Base-by-base conservation (phyloP, 2,888 invertebrate genomes). In the Clostera curtula region DNA sequence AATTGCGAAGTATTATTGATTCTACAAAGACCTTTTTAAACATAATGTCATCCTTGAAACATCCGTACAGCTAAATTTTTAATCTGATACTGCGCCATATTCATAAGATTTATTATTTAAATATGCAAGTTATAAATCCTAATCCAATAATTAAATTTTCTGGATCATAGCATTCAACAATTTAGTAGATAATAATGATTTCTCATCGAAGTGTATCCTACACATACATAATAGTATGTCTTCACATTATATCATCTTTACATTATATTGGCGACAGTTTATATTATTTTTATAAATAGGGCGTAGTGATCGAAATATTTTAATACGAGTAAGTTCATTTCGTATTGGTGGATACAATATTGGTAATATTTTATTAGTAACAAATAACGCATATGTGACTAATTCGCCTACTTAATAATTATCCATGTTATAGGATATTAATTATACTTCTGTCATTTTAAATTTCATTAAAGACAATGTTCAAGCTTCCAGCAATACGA, bases 401-500 rank as follows among this genome's bases (percentile, higher is more conserved):
- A n/a, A n/a, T n/a, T n/a, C n/a, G n/a, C n/a, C n/a, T n/a, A n/a
- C n/a, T n/a, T n/a, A n/a, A n/a, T n/a, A n/a, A n/a, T n/a, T n/a
- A n/a, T n/a, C n/a, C n/a, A n/a, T n/a, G n/a, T n/a, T n/a, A n/a
- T n/a, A n/a, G n/a, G n/a, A n/a, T n/a, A n/a, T n/a, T n/a, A n/a
- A n/a, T n/a, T n/a, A n/a, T n/a, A n/a, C n/a, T n/a, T n/a, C n/a
- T n/a, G n/a, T n/a, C n/a, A n/a, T n/a, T 34, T 31, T 40, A 38
- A 35, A 34, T 28, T 38, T 34, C 40, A 46, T 40, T 40, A 42
- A 49, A 35, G 38, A 46, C 40, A 43, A 38, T 41, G 26, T 35
- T n/a, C n/a, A n/a, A n/a, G 34, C 34, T 44, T 47, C 56, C 56
- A 39, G 45, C 43, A 50, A 57, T 52, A 53, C 40, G 45, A 58